Percentiles rank a stretch among this genome's conserved stretches.
phyloP scores from a whole-genome alignment of 1,140 invertebrate genomes.

The Paraescarpia echinospica region DNA sequence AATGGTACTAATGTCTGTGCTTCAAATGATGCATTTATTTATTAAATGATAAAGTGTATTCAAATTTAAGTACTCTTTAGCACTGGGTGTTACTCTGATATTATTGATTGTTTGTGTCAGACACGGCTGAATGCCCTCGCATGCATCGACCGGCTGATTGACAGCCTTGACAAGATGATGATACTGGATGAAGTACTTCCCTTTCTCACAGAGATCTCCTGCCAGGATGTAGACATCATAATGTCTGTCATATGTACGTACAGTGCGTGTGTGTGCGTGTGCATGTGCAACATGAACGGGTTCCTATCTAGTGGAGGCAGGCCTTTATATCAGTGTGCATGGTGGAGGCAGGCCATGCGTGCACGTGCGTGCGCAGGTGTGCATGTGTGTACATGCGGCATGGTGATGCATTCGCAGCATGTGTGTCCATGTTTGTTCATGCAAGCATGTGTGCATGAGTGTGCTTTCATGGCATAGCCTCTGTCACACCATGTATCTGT shows the following conservation, averaged over 20 bases:
- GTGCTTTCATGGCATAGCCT: not conserved
- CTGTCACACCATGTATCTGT: not conserved
- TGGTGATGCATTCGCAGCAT: not conserved
- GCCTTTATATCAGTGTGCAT: not conserved
- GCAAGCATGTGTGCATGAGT: not conserved
- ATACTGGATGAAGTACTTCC: slow-evolving; percentile 92
- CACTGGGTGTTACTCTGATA: no score
- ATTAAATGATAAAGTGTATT: no score
- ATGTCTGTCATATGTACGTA: slow-evolving; percentile 60
- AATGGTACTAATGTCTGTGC: no score
- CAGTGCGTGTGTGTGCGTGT: not conserved
- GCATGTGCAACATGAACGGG: no score
- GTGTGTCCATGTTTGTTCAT: no score
- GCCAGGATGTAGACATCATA: slow-evolving; percentile 72
- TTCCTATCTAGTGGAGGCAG: no score
- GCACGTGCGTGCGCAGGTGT: not conserved
- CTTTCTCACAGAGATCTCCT: slow-evolving; percentile 80
- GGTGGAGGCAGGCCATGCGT: no score
- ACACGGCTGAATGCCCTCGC: slow-evolving; percentile 52
- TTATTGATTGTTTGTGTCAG: slow-evolving; percentile 29
- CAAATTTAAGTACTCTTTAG: no score
- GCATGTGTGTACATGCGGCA: not conserved
- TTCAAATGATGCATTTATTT: no score
- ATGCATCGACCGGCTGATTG: slow-evolving; percentile 54
- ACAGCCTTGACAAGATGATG: slow-evolving; percentile 79